Conservation (phyloP, 2,888 invertebrate genomes). For the Leucozona laternaria region DNA sequence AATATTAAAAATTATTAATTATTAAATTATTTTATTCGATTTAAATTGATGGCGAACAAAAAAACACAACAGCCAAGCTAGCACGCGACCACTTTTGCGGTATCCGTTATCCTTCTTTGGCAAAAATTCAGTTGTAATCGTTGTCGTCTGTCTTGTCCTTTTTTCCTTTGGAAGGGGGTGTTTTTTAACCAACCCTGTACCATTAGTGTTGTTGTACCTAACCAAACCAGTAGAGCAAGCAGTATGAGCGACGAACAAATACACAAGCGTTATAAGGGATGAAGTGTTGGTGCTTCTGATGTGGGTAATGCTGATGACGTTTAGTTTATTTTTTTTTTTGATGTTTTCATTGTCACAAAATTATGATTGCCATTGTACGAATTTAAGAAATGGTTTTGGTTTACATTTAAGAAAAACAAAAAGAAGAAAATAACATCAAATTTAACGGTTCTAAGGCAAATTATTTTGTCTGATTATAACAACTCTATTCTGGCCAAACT, state of each 20-base stretch:
- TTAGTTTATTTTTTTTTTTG: constrained; percentile 46
- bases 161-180: constrained; percentile 30
- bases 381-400: not conserved
- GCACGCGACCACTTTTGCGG: constrained; percentile 75
- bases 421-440: not conserved
- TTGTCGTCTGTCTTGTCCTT: constrained; percentile 40
- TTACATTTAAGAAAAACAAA: not conserved
- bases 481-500: too few relatives aligned
- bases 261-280: constrained; percentile 65
- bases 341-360: constrained; percentile 50
- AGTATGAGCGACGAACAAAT: constrained; percentile 50
- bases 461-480: too few relatives aligned
- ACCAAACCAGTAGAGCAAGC: constrained; percentile 8
- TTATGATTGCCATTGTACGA: constrained; percentile 1
- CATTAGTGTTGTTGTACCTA: not conserved
- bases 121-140: constrained; percentile 71
- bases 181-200: constrained; percentile 28
- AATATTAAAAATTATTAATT: constrained; percentile 24
- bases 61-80: constrained; percentile 57
- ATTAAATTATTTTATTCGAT: constrained; percentile 37
- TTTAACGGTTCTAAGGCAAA: not conserved
- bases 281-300: constrained; percentile 58
- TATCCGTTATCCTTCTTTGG: constrained; percentile 74
- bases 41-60: constrained; percentile 35
- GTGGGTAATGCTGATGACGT: constrained; percentile 66